Evolutionary conservation across 2,113 vertebrate species (phyloP), one percentile per base, ranked within the genome.

Genomic region (Typhlomys cinereus): DNA sequence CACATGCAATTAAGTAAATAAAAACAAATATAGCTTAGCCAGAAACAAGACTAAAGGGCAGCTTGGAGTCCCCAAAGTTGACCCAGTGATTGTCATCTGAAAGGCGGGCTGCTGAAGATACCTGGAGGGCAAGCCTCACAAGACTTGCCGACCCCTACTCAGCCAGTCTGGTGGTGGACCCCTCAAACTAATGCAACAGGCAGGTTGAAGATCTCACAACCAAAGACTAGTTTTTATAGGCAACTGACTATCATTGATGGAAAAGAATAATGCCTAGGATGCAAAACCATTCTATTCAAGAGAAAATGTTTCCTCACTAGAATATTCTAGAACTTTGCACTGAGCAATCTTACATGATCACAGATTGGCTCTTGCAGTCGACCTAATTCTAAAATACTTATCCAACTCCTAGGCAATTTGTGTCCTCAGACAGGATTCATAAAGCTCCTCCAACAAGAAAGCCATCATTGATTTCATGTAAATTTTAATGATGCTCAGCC

Each of bases 81-180:
- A 62, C 10, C 9, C 23, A 61, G 44, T 14, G 13, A 20, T 8
- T 27, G 31, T 25, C 57, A 4, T 17, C 2, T 11, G 36, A 18
- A 20, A 17, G 36, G 3, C 21, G 0, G 0, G 36, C n/a, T 48
- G 57, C 71, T 46, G 23, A 20, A 62, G 87, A 59, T 2, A 17
- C 5, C 21, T 29, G 66, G 20, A 34, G 50, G 57, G 29, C 2
- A 17, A 25, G 10, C 7, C 0, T 12, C 4, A 1, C 36, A 4
- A 50, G 54, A 41, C 64, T 25, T 11, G 15, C 0, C 1, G 31
- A 57, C 41, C 9, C 15, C 44, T 27, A 61, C 15, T 6, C 52
- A 48, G 46, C 66, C 39, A 71, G 59, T 18, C 69, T 23, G 20
- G 11, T 0, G 25, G 31, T 14, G 1, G 34, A 12, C 15, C 23